A percentile compares a stretch with the other conserved stretches of the same genome.
Conservation (phyloP, 2,888 invertebrate species). For the Panorpa germanica region DNA sequence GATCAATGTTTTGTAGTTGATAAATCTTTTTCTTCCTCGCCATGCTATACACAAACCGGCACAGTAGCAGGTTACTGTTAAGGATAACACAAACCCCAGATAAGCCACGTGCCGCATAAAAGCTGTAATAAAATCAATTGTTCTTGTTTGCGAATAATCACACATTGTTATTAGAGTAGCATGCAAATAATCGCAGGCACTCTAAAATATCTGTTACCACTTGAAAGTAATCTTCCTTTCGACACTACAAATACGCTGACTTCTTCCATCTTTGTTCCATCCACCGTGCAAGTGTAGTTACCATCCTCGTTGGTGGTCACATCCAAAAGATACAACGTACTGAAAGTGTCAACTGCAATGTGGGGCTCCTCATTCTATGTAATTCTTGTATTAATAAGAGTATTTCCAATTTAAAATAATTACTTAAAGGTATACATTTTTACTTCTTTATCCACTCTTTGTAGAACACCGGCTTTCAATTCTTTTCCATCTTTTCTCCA, state of each 20-base stretch:
- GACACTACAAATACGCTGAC: conserved; percentile 28
- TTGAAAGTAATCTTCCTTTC: conserved; percentile 28
- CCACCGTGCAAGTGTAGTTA: conserved; percentile 45
- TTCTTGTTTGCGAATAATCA: conserved; percentile 6
- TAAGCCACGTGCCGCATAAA: conserved; percentile 36
- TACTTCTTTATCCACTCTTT: conserved; percentile 13
- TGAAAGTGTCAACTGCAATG: conserved; percentile 33
- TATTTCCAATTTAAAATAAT: conserved; percentile 3
- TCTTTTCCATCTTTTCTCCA: conserved; percentile 33
- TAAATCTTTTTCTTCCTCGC: conserved; percentile 24
- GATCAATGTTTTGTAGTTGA: conserved; percentile 15
- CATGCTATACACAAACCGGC: conserved; percentile 34
- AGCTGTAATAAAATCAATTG: conserved; percentile 22
- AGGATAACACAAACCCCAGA: conserved; percentile 32
- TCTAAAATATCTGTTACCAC: conserved; percentile 21
- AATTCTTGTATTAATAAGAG: conserved; percentile 15
- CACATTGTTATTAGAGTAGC: neutral
- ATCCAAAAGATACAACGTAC: conserved; percentile 32
- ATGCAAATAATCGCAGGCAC: neutral
- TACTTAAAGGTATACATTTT: neutral
- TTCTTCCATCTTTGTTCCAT: conserved; percentile 34
- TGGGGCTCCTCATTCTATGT: conserved; percentile 23
- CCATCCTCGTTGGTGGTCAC: conserved; percentile 44
- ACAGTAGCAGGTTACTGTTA: conserved; percentile 35
- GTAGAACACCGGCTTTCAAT: conserved; percentile 24